Base-by-base conservation (phyloP, 2,797 vertebrate genomes). In the Picus viridis region DNA sequence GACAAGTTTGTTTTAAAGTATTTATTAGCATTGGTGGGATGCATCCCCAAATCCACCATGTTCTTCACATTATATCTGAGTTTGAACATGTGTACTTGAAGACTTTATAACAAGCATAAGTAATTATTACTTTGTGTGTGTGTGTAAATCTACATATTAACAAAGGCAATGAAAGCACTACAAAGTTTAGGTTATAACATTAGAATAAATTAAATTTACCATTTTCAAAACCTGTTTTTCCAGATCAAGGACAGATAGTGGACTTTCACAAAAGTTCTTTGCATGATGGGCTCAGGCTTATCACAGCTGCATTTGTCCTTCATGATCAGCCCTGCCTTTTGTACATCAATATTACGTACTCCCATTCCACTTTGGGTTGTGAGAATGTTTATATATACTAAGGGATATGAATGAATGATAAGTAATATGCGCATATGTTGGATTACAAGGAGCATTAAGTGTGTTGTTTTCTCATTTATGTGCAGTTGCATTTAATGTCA, bases 311-410 rank as follows among this genome's bases (percentile, higher is more conserved):
- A 22, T 34, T 69, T 73, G 69, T 64, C 18, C 34, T 81, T 59
- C 24, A 14, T 43, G 32, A 14, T 47, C 41, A 69, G 27, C 32
- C 30, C 12, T 90, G 41, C 26, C 20, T 57, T 91, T 70, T 20
- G 5, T 16, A 39, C 0, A 0, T 12, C 39, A 34, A 3, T 64
- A 56, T 43, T 69, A n/a, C 7, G 2, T 65, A 57, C 45, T 73
- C 61, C 47, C 10, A 6, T 65, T 78, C 12, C 56, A 16, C 62
- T 73, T 69, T 24, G 13, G 29, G 18, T 61, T 51, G 24, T 65
- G 68, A 47, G 77, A 81, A 73, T 24, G 3, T 74, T 73, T 62
- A 26, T 47, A 10, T 64, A 14, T 27, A 43, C 24, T 16, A 15
- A 56, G 32, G 29, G 73, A 45, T 36, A 27, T 57, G 43, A n/a